Evolutionary conservation across 2,797 vertebrate genomes (phyloP).

Genomic region (Peromyscus eremicus): DNA sequence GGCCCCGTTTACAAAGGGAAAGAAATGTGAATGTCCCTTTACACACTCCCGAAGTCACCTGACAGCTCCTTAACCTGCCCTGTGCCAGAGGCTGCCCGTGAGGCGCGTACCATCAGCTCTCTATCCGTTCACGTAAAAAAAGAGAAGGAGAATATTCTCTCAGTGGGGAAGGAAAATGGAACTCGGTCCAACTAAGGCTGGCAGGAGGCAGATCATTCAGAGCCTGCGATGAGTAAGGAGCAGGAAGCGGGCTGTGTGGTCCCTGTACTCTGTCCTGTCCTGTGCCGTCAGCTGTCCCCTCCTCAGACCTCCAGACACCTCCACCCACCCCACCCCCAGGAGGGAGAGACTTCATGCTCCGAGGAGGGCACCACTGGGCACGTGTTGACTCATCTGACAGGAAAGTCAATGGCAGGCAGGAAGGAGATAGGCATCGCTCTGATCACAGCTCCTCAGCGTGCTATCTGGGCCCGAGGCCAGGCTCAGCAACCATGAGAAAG

Average conservation of each 20-base stretch:
- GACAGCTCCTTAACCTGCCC: background rate
- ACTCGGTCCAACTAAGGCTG: background rate
- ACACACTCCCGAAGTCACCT: background rate
- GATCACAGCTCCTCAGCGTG: constrained; percentile 53
- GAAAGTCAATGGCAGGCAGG: constrained; percentile 76
- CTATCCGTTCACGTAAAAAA: background rate
- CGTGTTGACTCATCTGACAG: constrained; percentile 74
- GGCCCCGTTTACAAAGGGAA: background rate
- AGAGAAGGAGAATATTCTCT: background rate
- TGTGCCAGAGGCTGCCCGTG: background rate
- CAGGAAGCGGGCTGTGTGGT: background rate
- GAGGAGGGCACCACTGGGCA: constrained; percentile 38
- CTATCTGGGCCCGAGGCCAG: constrained; percentile 43
- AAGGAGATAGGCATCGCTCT: constrained; percentile 80
- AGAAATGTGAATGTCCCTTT: background rate
- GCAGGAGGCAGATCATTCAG: background rate
- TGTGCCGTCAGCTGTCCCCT: background rate
- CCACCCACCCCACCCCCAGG: background rate
- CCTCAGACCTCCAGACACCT: accelerated
- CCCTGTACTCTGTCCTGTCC: background rate
- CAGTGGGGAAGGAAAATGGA: background rate
- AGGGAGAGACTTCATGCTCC: background rate
- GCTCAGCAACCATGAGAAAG: constrained; percentile 25
- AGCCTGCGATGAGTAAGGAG: background rate
- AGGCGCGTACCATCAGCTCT: background rate